phyloP scores from a whole-genome alignment of 1,140 invertebrate genomes.

The Acyrthosiphon pisum region DNA sequence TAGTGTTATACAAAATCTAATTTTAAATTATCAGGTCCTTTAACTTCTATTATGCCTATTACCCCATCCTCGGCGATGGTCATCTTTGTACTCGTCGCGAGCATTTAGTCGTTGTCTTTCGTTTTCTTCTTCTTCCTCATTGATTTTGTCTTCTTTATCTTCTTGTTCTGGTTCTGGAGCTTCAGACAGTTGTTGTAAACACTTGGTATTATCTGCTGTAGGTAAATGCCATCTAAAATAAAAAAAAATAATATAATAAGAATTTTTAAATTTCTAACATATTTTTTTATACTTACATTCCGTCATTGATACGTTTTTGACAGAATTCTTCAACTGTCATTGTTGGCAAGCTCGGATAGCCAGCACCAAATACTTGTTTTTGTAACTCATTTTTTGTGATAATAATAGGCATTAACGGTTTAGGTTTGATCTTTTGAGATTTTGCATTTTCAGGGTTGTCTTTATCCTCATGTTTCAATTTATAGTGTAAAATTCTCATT shows the following conservation, averaged over 20 bases:
- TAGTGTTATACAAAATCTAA: no score
- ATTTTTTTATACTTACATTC: conserved; percentile 69
- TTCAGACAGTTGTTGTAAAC: conserved; percentile 61
- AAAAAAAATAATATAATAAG: conserved; percentile 26
- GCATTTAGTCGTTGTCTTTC: conserved; percentile 77
- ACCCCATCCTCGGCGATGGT: conserved; percentile 85
- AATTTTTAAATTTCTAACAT: neutral
- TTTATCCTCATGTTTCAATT: conserved; percentile 73
- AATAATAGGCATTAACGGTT: conserved; percentile 85
- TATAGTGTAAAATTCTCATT: conserved; percentile 67
- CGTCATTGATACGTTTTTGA: conserved; percentile 82
- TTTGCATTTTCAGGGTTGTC: conserved; percentile 62
- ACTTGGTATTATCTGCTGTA: conserved; percentile 59
- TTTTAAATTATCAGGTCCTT: conserved; percentile 51
- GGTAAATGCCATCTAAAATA: conserved; percentile 62
- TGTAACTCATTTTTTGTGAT: conserved; percentile 89
- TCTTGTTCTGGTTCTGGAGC: conserved; percentile 64
- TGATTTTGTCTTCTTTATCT: conserved; percentile 68
- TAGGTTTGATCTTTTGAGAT: conserved; percentile 58
- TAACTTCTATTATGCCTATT: conserved; percentile 86
- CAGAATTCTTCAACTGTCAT: conserved; percentile 96
- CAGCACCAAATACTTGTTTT: conserved; percentile 91
- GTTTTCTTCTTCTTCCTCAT: conserved; percentile 73
- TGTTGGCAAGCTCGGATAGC: conserved; percentile 92
- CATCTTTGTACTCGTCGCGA: conserved; percentile 94